Base-by-base conservation (phyloP, 1,140 invertebrate species). In the Archivesica marissinica region DNA sequence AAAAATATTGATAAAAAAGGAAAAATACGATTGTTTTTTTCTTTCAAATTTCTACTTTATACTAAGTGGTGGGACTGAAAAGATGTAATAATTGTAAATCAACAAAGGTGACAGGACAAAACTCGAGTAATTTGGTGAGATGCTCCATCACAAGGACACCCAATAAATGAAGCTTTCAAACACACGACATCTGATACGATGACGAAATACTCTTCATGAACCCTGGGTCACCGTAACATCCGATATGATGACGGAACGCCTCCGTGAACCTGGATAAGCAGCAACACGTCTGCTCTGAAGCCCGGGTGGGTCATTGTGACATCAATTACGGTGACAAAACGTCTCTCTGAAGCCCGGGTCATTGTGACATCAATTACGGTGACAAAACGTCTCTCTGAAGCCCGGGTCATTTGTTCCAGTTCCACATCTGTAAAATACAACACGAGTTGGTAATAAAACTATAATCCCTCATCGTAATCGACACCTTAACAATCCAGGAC, bases 321-420 rank as follows among this genome's bases (percentile, higher is more conserved):
- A n/a, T n/a, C n/a, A n/a, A n/a, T n/a, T n/a, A n/a, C n/a, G n/a
- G n/a, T n/a, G n/a, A n/a, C n/a, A n/a, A n/a, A n/a, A n/a, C n/a
- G 33, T 20, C 20, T 47, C 15, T n/a, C n/a, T 47, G 25, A 28
- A 47, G 39, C 25, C 9, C n/a, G 23, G 23, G 44, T 28, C 70
- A 47, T 28, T 47, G n/a, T n/a, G n/a, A n/a, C n/a, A n/a, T n/a
- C n/a, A n/a, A n/a, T n/a, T n/a, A n/a, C n/a, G n/a, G n/a, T n/a
- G n/a, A n/a, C n/a, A n/a, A n/a, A n/a, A n/a, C n/a, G 33, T 20
- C 20, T 47, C 15, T n/a, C n/a, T 47, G 25, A 28, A 64, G 56
- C 39, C 20, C 20, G 23, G 44, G 59, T 47, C 76, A 61, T 47
- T 64, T 61, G 23, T 47, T 78, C 76, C 76, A 78, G 76, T 78